These are phyloP conservation scores for Lepilemur ruficaudatus DNA, from an alignment of 2,797 vertebrate species.

Conservation along the genomic window DNA sequence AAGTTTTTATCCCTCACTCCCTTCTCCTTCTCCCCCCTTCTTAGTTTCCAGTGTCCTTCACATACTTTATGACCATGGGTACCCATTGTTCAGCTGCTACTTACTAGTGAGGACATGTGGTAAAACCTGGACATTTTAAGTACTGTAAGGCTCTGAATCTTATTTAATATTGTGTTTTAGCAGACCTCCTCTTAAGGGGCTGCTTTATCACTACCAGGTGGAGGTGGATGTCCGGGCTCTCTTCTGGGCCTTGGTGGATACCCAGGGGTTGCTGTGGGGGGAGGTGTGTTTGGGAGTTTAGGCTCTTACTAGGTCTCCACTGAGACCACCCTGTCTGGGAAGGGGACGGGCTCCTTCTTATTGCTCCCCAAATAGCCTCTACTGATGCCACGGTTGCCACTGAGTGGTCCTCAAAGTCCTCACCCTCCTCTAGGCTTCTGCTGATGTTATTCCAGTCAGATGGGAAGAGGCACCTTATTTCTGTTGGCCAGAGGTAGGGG, in stretches of 20 bases:
- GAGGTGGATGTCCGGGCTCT: neutral
- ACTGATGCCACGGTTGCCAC: neutral
- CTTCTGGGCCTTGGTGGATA: neutral
- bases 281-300: neutral
- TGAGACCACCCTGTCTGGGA: neutral
- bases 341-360: neutral
- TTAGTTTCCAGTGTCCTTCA: no score
- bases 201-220: neutral
- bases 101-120: no score
- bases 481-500: neutral
- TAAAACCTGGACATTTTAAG: neutral
- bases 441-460: no score
- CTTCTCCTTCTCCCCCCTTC: no score
- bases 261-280: no score
- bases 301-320: neutral
- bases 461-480: neutral
- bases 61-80: no score
- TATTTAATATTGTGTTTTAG: neutral
- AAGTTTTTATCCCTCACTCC: no score
- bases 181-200: neutral
- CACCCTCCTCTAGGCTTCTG: neutral
- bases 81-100: no score
- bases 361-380: neutral
- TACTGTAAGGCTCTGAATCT: neutral
- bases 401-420: neutral